Conservation (phyloP, 2,888 invertebrate species). For the Pteria penguin region DNA sequence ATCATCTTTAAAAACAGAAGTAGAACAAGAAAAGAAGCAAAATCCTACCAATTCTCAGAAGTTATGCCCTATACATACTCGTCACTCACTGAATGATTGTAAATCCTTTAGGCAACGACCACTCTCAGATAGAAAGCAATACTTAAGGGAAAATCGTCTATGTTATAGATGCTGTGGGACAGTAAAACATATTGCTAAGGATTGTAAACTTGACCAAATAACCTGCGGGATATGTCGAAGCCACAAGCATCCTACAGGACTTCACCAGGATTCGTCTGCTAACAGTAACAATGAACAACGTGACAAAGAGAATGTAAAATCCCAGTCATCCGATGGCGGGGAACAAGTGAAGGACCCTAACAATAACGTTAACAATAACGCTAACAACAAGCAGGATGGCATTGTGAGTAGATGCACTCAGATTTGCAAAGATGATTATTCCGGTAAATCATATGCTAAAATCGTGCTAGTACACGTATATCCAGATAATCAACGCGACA, state of each 20-base stretch:
- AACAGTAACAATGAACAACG: too few relatives aligned
- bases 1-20: neutral
- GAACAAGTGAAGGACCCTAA: neutral
- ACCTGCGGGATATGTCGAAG: slow-evolving; percentile 8
- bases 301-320: too few relatives aligned
- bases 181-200: neutral
- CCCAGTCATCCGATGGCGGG: too few relatives aligned
- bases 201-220: neutral
- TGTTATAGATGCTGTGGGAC: slow-evolving; percentile 9
- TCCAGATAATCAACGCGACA: slow-evolving; percentile 16
- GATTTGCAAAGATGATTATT: slow-evolving; percentile 8
- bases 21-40: neutral
- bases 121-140: slow-evolving; percentile 5
- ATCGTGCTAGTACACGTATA: slow-evolving; percentile 15
- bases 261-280: neutral
- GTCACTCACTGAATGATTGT: slow-evolving; percentile 14
- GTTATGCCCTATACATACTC: slow-evolving; percentile 3
- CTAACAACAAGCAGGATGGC: neutral
- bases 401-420: slow-evolving; percentile 22
- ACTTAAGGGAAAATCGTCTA: slow-evolving; percentile 7
- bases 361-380: neutral
- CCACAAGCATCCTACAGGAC: slow-evolving; percentile 5
- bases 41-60: neutral
- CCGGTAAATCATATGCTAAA: slow-evolving; percentile 33
- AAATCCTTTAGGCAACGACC: neutral